Conservation (phyloP, 2,888 invertebrate species). For the Eristalis arbustorum region DNA sequence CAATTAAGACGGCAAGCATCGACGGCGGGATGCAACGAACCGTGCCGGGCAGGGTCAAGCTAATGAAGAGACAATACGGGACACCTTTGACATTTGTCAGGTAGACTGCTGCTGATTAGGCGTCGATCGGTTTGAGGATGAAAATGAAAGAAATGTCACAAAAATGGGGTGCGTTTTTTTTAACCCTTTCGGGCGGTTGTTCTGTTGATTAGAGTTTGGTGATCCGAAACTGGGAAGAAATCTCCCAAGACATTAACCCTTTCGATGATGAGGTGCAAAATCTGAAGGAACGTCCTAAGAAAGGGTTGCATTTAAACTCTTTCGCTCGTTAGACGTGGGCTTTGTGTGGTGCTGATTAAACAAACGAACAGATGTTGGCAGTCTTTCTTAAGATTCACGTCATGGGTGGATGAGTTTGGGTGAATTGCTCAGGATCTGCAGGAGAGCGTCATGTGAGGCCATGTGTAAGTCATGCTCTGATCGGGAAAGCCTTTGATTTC, state of each 20-base stretch:
- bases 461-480: too few species aligned
- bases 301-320: background rate
- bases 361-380: background rate
- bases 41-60: conserved; percentile 25
- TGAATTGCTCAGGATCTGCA: too few species aligned
- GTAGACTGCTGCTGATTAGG: background rate
- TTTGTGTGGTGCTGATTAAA: background rate
- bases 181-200: too few species aligned
- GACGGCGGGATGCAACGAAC: conserved; percentile 20
- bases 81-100: conserved; percentile 24
- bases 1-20: background rate
- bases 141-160: background rate
- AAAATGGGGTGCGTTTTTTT: background rate
- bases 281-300: background rate
- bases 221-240: background rate
- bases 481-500: background rate
- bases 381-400: background rate
- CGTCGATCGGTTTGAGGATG: background rate
- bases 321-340: background rate
- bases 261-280: background rate
- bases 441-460: too few species aligned
- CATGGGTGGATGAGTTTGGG: background rate
- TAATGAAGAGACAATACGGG: conserved; percentile 49
- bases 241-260: background rate
- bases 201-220: background rate